Conservation (phyloP, 2,113 vertebrate genomes). For the Alectura lathami region DNA sequence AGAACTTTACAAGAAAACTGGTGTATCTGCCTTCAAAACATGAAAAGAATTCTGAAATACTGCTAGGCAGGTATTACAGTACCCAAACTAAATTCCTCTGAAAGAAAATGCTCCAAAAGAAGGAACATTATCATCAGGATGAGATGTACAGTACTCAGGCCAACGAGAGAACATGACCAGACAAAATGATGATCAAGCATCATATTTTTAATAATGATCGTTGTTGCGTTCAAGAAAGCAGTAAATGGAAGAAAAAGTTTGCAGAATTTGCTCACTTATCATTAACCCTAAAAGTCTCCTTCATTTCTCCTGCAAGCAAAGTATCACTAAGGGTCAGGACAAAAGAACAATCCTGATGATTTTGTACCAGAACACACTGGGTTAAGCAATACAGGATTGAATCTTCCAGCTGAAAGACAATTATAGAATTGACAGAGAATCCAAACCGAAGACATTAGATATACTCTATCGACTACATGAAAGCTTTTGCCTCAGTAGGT, state of each 20-base stretch:
- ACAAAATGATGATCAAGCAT: neutral
- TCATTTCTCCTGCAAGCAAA: neutral
- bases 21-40: neutral
- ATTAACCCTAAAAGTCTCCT: neutral
- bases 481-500: conserved; percentile 43
- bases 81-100: neutral
- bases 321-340: neutral
- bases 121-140: neutral
- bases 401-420: neutral
- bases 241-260: neutral
- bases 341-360: neutral
- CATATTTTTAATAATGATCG: neutral
- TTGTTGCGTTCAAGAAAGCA: neutral
- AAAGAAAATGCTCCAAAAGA: neutral
- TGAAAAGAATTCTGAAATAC: neutral
- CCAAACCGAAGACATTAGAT: conserved; percentile 3
- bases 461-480: neutral
- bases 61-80: neutral
- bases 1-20: neutral
- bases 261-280: neutral
- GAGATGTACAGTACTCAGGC: accelerated
- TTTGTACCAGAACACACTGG: neutral
- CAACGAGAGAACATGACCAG: neutral
- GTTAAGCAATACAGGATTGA: neutral
- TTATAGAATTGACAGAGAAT: neutral